A percentile compares a stretch with the other conserved stretches of the same genome.
phyloP scores from a whole-genome alignment of 2,888 invertebrate genomes.

The Drosophila monieri region DNA sequence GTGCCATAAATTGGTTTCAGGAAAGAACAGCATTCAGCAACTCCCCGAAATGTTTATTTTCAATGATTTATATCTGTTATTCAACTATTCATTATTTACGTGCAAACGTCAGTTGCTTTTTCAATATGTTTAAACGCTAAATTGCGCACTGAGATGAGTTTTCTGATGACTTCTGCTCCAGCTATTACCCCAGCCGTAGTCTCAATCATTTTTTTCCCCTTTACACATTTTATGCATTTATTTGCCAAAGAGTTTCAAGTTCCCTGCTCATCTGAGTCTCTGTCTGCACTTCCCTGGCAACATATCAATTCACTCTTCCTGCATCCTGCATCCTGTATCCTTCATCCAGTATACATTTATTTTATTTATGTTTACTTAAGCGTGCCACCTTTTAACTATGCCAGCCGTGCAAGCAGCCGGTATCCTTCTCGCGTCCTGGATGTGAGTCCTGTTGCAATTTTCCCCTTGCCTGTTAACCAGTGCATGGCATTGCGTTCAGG shows the following conservation, averaged over 20 bases:
- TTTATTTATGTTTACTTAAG: constrained; percentile 55
- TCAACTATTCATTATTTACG: constrained; percentile 38
- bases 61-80: constrained; percentile 28
- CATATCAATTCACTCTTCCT: constrained; percentile 37
- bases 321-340: constrained; percentile 6
- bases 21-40: background rate
- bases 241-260: constrained; percentile 14
- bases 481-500: constrained; percentile 20
- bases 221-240: constrained; percentile 1
- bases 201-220: background rate
- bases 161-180: constrained; percentile 27
- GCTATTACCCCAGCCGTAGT: background rate
- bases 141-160: constrained; percentile 24
- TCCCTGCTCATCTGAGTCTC: constrained; percentile 17
- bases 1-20: constrained; percentile 31
- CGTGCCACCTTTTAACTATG: constrained; percentile 39
- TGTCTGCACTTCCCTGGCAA: constrained; percentile 4
- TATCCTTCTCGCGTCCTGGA: constrained; percentile 13
- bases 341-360: constrained; percentile 31
- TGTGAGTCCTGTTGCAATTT: constrained; percentile 17
- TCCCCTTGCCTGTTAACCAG: constrained; percentile 24
- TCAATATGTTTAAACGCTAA: constrained; percentile 44
- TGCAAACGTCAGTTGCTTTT: constrained; percentile 31
- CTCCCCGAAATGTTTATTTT: background rate
- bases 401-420: constrained; percentile 1